Evolutionary conservation across 2,113 vertebrate species (phyloP).

Genomic region (Argyrosomus japonicus): DNA sequence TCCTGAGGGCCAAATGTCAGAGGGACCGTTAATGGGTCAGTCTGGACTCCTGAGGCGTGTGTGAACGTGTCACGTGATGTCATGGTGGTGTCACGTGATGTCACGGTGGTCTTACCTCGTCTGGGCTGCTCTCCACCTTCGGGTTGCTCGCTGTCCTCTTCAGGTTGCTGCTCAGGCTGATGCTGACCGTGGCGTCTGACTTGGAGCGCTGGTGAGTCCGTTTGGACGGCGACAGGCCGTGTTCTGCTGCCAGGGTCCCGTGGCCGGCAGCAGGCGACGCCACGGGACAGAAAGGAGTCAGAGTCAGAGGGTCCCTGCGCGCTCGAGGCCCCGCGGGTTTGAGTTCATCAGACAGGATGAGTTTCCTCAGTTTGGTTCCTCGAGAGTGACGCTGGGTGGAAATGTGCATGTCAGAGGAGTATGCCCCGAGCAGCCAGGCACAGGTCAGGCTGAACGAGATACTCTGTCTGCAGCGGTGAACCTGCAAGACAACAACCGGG

Average conservation of each 20-base stretch:
- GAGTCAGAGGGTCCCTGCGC: slow-evolving; percentile 81
- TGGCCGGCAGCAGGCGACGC: slow-evolving; percentile 52
- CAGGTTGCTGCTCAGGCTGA: slow-evolving; percentile 95
- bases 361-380: slow-evolving; percentile 92
- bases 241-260: slow-evolving; percentile 79
- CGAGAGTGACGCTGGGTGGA: slow-evolving; percentile 95
- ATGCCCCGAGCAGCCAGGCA: slow-evolving; percentile 93
- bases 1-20: slow-evolving; percentile 85
- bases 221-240: slow-evolving; percentile 91
- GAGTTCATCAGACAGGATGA: slow-evolving; percentile 96
- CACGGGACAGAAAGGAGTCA: slow-evolving; percentile 64
- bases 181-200: slow-evolving; percentile 92
- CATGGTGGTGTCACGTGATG: too few species aligned
- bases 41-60: too few species aligned
- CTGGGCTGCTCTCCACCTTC: slow-evolving; percentile 93
- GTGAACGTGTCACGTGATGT: too few species aligned
- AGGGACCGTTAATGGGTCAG: slow-evolving; percentile 14
- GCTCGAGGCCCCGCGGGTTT: slow-evolving; percentile 85
- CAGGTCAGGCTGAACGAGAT: slow-evolving; percentile 94
- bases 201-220: slow-evolving; percentile 98
- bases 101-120: slow-evolving; percentile 84
- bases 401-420: slow-evolving; percentile 98
- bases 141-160: slow-evolving; percentile 98
- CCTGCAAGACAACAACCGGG: slow-evolving; percentile 52
- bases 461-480: slow-evolving; percentile 97